Evolutionary conservation across 2,113 vertebrate genomes (phyloP).

Genomic region (Pomatostomus ruficeps): DNA sequence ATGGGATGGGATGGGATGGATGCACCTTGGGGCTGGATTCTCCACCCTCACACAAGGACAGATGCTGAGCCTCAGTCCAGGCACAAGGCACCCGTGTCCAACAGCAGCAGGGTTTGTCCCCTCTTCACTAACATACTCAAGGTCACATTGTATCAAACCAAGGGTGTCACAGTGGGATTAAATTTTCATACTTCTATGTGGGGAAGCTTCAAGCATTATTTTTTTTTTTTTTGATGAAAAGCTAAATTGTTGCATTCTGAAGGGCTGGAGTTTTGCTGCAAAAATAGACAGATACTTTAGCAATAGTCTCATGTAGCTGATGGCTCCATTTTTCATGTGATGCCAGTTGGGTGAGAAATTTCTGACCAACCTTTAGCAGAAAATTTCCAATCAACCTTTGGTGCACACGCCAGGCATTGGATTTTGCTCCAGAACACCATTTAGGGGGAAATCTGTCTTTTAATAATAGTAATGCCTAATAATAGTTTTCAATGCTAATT

Average conservation of each 20-base stretch:
- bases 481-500: background rate
- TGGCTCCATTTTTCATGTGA: background rate
- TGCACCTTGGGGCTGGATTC: accelerated
- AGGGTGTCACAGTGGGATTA: accelerated
- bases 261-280: background rate
- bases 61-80: background rate
- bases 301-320: background rate
- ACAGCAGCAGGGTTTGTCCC: background rate
- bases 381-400: background rate
- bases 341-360: background rate
- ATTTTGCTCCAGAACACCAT: background rate
- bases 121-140: background rate
- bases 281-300: background rate
- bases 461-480: background rate
- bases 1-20: too few species aligned
- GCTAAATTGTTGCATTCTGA: accelerated
- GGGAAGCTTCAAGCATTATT: background rate
- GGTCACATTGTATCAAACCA: accelerated
- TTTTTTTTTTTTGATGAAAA: background rate
- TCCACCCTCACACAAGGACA: accelerated
- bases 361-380: background rate
- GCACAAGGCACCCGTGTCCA: background rate
- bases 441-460: background rate
- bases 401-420: background rate
- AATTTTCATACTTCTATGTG: background rate